Conservation (phyloP, 2,797 vertebrate species). For the Heteromormyrus szaboi region DNA sequence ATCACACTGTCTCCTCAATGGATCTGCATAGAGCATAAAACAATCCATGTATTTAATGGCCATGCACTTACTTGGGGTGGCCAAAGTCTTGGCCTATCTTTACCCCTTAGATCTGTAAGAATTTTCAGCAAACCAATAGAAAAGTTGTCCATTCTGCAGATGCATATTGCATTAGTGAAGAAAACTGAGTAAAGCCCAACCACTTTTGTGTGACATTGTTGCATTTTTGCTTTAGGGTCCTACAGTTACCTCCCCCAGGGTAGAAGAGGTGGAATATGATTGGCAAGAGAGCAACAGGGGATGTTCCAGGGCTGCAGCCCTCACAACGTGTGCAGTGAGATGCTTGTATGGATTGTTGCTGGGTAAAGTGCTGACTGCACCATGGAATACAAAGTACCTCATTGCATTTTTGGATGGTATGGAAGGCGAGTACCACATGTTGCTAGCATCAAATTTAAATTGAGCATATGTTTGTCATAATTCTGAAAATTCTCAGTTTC, state of each 20-base stretch:
- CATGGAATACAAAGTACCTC: not conserved
- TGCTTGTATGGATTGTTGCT: not conserved
- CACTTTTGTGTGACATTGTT: not conserved
- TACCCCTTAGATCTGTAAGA: not conserved
- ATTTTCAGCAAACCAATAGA: not conserved
- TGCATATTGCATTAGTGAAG: not conserved
- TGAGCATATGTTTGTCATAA: not conserved
- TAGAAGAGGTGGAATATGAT: not conserved
- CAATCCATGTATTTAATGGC: not conserved
- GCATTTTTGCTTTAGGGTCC: not conserved
- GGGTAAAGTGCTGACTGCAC: not conserved
- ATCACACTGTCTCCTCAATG: not conserved
- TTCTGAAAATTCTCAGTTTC: not conserved
- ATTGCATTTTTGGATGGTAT: not conserved
- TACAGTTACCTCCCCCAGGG: not conserved
- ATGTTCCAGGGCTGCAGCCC: not conserved
- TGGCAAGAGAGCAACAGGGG: not conserved
- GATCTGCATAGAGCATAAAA: not conserved
- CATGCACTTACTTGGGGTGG: not conserved
- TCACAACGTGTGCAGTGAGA: not conserved
- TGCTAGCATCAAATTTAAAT: not conserved
- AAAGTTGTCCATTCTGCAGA: not conserved
- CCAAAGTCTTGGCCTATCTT: not conserved
- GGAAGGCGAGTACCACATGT: not conserved
- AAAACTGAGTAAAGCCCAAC: not conserved